Evolutionary conservation across 2,888 invertebrate genomes (phyloP), one percentile per base, ranked within the genome.

Genomic region (Kryphioiulus occultus): DNA sequence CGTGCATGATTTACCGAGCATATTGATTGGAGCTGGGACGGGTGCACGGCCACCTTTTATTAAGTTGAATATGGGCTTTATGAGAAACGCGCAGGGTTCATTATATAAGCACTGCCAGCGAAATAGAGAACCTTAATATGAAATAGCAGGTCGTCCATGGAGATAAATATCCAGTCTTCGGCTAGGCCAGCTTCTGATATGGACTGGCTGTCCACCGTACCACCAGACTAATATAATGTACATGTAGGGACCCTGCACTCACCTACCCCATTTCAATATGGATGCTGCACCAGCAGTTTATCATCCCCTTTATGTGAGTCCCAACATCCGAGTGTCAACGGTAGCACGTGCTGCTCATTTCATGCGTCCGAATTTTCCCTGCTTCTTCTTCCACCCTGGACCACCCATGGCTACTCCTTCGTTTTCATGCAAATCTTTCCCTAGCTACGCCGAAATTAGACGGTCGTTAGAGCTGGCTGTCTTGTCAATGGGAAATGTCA

Each of bases 401-500:
- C 85, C 85, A 35, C 85, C 85, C 85, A 85, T 42, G 32, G 85
- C 32, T 85, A 1, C 85, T 17, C 85, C 15, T 85, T 85, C 85
- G 85, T 85, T 85, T 85, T 42, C 39, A 85, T 85, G 85, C 85
- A 85, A 85, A 85, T 85, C n/a, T 42, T 39, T 85, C 17, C 26
- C 35, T 85, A 42, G 5, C 26, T 42, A 1, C 22, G 7, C 19
- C 85, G n/a, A 85, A 85, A 85, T 85, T 39, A 85, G 85, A 85
- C 26, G 26, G 30, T 85, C 44, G 42, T 85, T 85, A 42, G 26
- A 35, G n/a, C 30, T 42, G 30, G 85, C 44, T 42, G 85, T 85
- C 85, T 42, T 42, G 26, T 35, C 85, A 85, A 30, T 26, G 26
- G 39, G 39, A 44, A 44, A 44, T 85, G 85, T 85, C 85, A 32